Evolutionary conservation across 2,113 vertebrate genomes (phyloP).

Genomic region (Gnathonemus longibarbis): DNA sequence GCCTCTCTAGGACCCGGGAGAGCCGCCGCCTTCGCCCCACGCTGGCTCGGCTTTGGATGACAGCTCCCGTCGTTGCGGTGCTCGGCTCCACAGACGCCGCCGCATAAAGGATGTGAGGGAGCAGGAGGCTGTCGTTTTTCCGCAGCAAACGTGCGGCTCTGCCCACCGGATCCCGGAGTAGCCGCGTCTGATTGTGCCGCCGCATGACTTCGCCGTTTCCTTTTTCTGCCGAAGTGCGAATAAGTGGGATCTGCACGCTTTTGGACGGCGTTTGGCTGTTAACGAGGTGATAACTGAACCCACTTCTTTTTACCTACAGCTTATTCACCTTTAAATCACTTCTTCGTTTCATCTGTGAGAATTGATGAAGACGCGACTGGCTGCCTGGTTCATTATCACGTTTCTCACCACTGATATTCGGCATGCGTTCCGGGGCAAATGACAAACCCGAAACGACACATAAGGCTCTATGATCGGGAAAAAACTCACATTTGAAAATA

Average conservation of each 20-base stretch:
- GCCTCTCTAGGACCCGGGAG: conserved; percentile 52
- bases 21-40: conserved; percentile 10
- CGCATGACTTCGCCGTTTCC: neutral
- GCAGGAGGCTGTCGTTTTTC: conserved; percentile 20
- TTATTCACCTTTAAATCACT: neutral
- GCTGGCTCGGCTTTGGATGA: conserved; percentile 29
- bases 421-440: neutral
- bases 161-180: neutral
- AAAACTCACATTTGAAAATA: neutral
- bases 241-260: neutral
- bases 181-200: neutral
- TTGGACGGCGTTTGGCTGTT: neutral
- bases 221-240: neutral
- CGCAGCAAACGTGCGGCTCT: conserved; percentile 23
- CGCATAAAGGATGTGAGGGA: conserved; percentile 37
- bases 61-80: conserved; percentile 17
- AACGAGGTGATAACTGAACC: neutral
- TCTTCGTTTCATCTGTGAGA: neutral
- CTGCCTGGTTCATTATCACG: neutral
- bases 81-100: conserved; percentile 17
- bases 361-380: neutral
- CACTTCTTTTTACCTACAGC: neutral
- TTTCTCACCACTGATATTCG: neutral
- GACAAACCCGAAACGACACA: neutral
- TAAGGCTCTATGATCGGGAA: neutral